Evolutionary conservation across 2,113 vertebrate species (phyloP).

Genomic region (Salvelinus fontinalis): DNA sequence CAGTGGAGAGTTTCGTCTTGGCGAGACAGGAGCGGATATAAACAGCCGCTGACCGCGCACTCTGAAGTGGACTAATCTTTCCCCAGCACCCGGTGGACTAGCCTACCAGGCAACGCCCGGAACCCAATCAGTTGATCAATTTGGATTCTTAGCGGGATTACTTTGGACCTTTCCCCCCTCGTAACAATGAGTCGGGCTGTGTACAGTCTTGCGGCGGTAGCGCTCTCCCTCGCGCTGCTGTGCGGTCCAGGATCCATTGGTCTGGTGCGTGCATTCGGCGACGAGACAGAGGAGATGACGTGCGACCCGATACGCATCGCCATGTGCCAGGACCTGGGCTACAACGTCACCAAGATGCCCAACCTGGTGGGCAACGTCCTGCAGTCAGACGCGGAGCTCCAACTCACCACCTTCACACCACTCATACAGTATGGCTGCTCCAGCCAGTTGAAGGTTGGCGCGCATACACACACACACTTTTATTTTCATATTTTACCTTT

Average conservation of each 20-base stretch:
- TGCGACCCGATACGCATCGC: constrained; percentile 96
- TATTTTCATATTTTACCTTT: no score
- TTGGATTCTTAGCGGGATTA: neutral
- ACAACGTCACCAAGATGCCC: constrained; percentile 99
- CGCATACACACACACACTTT: no score
- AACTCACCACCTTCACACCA: constrained; percentile 95
- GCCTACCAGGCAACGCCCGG: neutral
- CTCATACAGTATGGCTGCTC: constrained; percentile 99
- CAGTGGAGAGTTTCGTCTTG: constrained; percentile 9
- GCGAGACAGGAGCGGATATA: constrained; percentile 16
- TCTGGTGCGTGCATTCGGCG: constrained; percentile 77
- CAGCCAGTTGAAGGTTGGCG: constrained; percentile 89
- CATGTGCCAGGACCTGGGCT: constrained; percentile 97
- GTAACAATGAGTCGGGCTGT: constrained; percentile 29
- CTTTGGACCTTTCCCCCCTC: neutral
- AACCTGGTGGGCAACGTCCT: constrained; percentile 95
- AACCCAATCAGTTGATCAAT: neutral
- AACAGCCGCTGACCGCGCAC: constrained; percentile 30
- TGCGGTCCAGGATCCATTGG: constrained; percentile 40
- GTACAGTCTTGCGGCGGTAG: constrained; percentile 49
- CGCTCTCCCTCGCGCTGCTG: constrained; percentile 49
- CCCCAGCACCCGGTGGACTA: neutral
- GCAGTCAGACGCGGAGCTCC: constrained; percentile 95
- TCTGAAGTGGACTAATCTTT: constrained; percentile 34
- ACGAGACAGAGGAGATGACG: constrained; percentile 88